Conservation (phyloP, 2,888 invertebrate genomes). For the Bombylius discolor region DNA sequence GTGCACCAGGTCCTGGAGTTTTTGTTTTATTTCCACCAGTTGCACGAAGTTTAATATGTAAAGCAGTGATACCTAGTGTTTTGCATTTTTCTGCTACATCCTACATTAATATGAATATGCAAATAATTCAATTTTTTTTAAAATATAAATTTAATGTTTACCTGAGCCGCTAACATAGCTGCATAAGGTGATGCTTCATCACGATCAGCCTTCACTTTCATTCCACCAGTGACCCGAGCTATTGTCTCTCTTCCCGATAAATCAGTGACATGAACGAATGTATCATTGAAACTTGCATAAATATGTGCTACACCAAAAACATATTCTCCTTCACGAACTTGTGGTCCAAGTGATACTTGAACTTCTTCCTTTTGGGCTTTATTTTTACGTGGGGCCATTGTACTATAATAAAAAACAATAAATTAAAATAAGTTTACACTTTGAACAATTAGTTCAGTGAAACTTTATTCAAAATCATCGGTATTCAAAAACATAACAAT, state of each 20-base stretch:
- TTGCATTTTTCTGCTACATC: conserved; percentile 99
- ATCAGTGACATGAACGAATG: conserved; percentile 99
- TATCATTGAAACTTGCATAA: conserved; percentile 99
- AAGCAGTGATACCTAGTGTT: conserved; percentile 88
- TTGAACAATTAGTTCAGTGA: not conserved
- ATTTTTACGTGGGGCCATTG: conserved; percentile 96
- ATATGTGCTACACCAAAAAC: conserved; percentile 99
- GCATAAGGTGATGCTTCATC: conserved; percentile 99
- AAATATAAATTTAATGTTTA: conserved; percentile 28
- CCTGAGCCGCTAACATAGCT: conserved; percentile 99
- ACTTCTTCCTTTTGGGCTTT: conserved; percentile 95
- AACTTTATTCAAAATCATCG: conserved; percentile 4
- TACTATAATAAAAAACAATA: not conserved
- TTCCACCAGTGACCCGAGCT: conserved; percentile 91
- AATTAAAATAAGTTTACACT: no score
- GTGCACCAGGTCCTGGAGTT: conserved; percentile 97
- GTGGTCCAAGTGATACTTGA: conserved; percentile 88
- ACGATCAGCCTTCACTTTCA: conserved; percentile 99
- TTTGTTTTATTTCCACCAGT: conserved; percentile 98
- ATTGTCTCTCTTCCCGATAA: conserved; percentile 93
- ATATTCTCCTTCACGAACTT: conserved; percentile 92
- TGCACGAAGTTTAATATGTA: conserved; percentile 96
- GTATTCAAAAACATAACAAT: no score
- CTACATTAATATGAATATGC: conserved; percentile 34
- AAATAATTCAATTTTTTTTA: not conserved